These are phyloP conservation scores for Montipora foliosa DNA, from an alignment of 64 coral and sea anemone species.

Conservation along the genomic window DNA sequence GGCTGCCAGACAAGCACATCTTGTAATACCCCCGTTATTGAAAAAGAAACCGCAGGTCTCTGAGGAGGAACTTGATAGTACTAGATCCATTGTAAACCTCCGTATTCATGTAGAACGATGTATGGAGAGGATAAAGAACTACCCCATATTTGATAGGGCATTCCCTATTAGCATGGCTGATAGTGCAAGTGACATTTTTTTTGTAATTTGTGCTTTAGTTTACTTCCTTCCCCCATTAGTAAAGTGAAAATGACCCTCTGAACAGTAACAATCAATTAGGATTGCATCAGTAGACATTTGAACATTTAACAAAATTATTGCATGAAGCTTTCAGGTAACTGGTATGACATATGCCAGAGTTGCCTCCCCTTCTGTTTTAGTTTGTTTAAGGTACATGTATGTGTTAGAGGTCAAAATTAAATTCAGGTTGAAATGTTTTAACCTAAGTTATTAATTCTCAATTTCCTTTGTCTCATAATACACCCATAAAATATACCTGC, in stretches of 20 bases:
- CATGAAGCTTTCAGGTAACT: not conserved
- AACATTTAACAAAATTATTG: not conserved
- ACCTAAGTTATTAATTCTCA: too few relatives aligned
- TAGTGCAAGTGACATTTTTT: slow-evolving; percentile 56
- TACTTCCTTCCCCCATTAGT: slow-evolving; percentile 26
- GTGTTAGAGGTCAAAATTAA: too few relatives aligned
- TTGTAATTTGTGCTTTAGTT: slow-evolving; percentile 52
- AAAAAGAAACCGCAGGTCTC: too few relatives aligned
- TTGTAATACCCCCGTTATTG: too few relatives aligned
- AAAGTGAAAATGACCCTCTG: slow-evolving; percentile 29
- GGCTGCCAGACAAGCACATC: too few relatives aligned
- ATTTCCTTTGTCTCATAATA: too few relatives aligned
- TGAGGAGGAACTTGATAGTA: too few relatives aligned
- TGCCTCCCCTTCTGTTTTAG: not conserved
- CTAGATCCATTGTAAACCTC: too few relatives aligned
- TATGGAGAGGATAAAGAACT: slow-evolving; percentile 58
- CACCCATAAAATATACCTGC: too few relatives aligned
- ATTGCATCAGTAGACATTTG: not conserved
- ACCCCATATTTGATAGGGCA: slow-evolving; percentile 42
- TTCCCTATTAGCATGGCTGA: slow-evolving; percentile 38
- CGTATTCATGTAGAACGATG: not conserved
- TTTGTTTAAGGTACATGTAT: too few relatives aligned
- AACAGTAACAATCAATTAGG: not conserved
- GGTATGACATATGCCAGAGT: not conserved
- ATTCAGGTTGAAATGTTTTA: too few relatives aligned